Base-by-base conservation (phyloP, 2,888 invertebrate species). In the Diachrysia chrysitis region DNA sequence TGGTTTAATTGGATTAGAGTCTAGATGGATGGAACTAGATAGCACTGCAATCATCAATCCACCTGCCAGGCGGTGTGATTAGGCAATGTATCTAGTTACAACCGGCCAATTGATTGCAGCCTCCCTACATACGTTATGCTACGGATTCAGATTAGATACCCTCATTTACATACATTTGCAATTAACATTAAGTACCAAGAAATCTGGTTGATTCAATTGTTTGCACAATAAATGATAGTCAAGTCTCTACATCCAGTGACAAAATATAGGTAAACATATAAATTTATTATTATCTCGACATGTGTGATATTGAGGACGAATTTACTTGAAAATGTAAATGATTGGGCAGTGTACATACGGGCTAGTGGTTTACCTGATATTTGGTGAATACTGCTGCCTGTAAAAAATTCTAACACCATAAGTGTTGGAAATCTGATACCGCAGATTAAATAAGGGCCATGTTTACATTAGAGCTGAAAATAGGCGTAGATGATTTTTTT, bases 31-130 rank as follows among this genome's bases (percentile, higher is more conserved):
- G 60, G 78, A 78, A 75, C 74, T 58, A 74, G 75, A 46, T 46
- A 12, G 21, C 32, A 23, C 63, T 35, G 60, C 69, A 75, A 69
- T 78, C 69, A 75, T 75, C 74, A 74, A 78, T 75, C 58, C 17
- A 61, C 62, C 56, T 64, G 69, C 58, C 69, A 69, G 48, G 35
- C 75, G 48, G 58, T 59, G 74, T 62, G 79, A 75, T 75, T 75
- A 75, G 75, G 69, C 78, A 63, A 74, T 75, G 63, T 63, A 59
- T 75, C 74, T 74, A 74, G 74, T 78, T 78, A 78, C 59, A 37
- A 53, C 54, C n/a, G 60, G 55, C 78, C 69, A 74, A 75, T 78
- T 78, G 74, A 78, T 58, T 58, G 58, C 63, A 53, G 63, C 63
- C 58, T 35, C 78, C 53, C 21, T 58, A 54, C 48, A 59, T 59